Evolutionary conservation across 2,797 vertebrate genomes (phyloP).

Genomic region (Enteromius fasciolatus): DNA sequence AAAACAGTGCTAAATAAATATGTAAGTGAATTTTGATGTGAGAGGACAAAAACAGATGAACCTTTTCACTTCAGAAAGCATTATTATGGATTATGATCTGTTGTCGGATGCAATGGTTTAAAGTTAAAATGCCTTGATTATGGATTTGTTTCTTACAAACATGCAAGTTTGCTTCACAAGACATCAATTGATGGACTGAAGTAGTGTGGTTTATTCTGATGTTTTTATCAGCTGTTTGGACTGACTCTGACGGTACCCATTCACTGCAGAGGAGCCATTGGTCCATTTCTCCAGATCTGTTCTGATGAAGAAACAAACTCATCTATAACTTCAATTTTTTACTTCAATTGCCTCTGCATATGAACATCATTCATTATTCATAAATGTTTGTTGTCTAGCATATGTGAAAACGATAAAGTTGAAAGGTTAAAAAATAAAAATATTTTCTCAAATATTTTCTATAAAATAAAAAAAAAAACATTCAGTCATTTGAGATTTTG

Average conservation of each 20-base stretch:
- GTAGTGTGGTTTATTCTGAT: not conserved
- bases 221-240: not conserved
- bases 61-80: not conserved
- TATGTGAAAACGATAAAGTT: conserved; percentile 54
- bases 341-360: not conserved
- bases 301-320: not conserved
- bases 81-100: not conserved
- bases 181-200: not conserved
- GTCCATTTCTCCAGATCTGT: not conserved
- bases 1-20: not conserved
- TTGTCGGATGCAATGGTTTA: not conserved
- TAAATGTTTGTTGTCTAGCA: conserved; percentile 7
- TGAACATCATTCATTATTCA: not conserved
- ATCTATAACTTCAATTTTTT: not conserved
- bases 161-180: not conserved
- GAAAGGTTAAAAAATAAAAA: conserved; percentile 44
- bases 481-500: conserved; percentile 47
- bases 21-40: not conserved
- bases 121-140: not conserved
- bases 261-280: not conserved
- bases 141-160: not conserved
- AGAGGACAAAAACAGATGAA: not conserved
- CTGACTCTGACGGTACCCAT: not conserved
- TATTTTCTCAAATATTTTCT: too few relatives aligned
- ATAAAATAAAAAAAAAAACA: conserved; percentile 1